phyloP scores from a whole-genome alignment of 2,797 vertebrate genomes.

The Hypotaenidia okinawae region DNA sequence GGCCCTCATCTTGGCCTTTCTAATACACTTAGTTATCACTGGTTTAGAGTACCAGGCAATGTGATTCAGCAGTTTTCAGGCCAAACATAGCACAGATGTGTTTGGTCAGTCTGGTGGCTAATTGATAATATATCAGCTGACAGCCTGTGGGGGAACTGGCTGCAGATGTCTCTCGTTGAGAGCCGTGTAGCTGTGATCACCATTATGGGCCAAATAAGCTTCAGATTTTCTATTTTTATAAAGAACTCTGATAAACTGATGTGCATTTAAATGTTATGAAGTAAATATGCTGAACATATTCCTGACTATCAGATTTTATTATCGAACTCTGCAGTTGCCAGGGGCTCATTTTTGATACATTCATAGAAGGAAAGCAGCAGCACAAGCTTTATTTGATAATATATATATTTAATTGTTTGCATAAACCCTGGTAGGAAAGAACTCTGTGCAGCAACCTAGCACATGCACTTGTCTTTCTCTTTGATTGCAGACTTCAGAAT shows the following conservation, averaged over 20 bases:
- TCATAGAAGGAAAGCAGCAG: background rate
- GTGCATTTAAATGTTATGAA: background rate
- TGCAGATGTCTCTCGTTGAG: conserved; percentile 16
- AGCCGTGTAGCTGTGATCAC: background rate
- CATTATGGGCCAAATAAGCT: background rate
- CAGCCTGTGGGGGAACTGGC: background rate
- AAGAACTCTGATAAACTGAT: background rate
- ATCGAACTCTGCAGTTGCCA: background rate
- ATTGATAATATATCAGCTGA: conserved; percentile 47
- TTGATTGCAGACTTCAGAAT: conserved; percentile 29
- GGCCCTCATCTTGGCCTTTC: background rate
- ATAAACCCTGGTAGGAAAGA: conserved; percentile 14
- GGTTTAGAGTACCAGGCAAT: background rate
- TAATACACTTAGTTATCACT: background rate
- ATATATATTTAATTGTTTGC: background rate
- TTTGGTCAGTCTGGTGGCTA: conserved; percentile 22
- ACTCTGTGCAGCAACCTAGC: background rate
- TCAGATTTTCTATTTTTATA: background rate
- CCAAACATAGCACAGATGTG: conserved; percentile 2
- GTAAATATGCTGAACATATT: background rate
- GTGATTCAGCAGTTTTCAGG: conserved; percentile 51
- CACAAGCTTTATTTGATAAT: background rate
- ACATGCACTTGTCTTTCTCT: background rate
- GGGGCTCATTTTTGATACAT: background rate
- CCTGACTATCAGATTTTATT: background rate